Evolutionary conservation across 2,797 vertebrate genomes (phyloP).

Genomic region (Numenius phaeopus): DNA sequence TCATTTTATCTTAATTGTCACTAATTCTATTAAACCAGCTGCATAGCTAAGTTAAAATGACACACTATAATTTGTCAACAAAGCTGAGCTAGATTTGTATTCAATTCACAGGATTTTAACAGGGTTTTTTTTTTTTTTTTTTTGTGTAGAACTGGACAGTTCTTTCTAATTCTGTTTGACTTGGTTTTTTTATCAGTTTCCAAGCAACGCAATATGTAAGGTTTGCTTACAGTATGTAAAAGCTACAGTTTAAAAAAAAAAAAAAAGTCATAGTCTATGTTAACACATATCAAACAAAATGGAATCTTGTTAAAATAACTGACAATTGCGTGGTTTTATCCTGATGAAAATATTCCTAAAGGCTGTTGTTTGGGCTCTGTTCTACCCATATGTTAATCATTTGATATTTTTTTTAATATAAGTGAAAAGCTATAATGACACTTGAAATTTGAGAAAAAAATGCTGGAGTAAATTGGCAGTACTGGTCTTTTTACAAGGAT

Average conservation of each 20-base stretch:
- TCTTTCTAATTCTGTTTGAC: constrained; percentile 22
- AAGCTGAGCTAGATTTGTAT: constrained; percentile 16
- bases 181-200: not conserved
- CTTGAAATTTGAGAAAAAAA: not conserved
- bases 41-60: constrained; percentile 21
- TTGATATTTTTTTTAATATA: constrained; percentile 8
- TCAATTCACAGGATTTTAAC: constrained; percentile 18
- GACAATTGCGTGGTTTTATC: not conserved
- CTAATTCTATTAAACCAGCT: constrained; percentile 47
- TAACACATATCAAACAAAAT: not conserved
- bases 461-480: not conserved
- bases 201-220: not conserved
- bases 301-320: not conserved
- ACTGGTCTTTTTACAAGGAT: not conserved
- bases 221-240: not conserved
- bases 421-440: not conserved
- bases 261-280: not conserved
- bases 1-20: constrained; percentile 56
- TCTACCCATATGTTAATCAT: not conserved
- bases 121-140: not conserved
- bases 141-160: not conserved
- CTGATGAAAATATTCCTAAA: not conserved
- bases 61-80: constrained; percentile 33
- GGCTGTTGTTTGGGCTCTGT: not conserved
- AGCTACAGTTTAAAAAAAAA: not conserved